These are phyloP conservation scores for Montipora cactus DNA, from an alignment of 64 coral and sea anemone species.

Conservation along the genomic window DNA sequence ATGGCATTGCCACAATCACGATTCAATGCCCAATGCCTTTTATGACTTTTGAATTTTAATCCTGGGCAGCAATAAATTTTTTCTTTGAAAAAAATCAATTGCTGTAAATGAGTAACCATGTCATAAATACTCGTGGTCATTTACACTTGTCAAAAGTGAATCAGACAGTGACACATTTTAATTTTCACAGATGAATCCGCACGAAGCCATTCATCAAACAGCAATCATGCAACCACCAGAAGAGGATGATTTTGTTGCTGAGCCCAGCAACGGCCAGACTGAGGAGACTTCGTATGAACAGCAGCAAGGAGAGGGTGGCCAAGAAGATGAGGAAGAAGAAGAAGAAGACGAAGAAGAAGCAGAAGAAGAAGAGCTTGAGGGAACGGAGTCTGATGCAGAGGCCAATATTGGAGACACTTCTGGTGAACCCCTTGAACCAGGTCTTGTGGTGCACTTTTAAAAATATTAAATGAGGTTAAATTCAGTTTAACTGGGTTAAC, in stretches of 20 bases:
- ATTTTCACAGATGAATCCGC: not conserved
- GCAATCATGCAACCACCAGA: not conserved
- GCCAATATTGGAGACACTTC: not conserved
- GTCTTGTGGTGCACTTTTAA: not conserved
- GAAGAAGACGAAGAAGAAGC: not conserved
- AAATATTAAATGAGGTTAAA: no score
- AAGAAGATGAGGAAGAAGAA: no score
- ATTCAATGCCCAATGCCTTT: no score
- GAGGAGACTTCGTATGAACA: not conserved
- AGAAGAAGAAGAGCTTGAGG: not conserved
- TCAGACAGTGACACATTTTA: not conserved
- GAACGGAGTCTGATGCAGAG: not conserved
- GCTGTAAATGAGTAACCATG: no score
- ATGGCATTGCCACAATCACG: no score
- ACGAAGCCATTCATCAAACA: not conserved
- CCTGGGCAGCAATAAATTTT: no score
- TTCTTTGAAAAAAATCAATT: no score
- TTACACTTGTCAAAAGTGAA: not conserved
- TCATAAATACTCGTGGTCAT: no score
- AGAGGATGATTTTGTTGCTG: not conserved
- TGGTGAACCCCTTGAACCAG: conserved; percentile 44
- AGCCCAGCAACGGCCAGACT: not conserved
- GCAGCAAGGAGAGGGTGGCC: not conserved
- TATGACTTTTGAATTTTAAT: no score
- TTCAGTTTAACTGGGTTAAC: not conserved